Conservation (phyloP, 2,113 vertebrate species). For the Sula dactylatra region DNA sequence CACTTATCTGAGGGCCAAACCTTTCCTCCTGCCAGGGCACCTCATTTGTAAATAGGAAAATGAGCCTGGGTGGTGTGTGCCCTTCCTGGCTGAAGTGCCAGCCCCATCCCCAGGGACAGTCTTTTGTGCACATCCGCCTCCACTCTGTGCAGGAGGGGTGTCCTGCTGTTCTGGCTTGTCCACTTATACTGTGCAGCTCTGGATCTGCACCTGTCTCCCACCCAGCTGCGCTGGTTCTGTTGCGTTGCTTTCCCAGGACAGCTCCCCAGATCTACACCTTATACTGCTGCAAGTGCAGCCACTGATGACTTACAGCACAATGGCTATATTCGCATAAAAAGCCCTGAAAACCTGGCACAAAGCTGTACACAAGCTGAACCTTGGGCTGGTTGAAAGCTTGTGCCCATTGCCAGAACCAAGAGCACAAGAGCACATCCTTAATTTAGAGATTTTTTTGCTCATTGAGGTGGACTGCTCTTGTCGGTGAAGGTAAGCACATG, state of each 20-base stretch:
- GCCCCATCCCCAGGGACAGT: background rate
- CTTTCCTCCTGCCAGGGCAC: background rate
- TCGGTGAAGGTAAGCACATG: fast-evolving
- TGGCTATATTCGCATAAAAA: background rate
- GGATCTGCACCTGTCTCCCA: background rate
- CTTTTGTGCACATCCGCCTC: background rate
- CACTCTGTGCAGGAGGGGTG: background rate
- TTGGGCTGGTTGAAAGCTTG: background rate
- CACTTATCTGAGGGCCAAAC: background rate
- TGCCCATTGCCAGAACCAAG: background rate
- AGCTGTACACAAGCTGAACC: background rate
- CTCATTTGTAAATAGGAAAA: background rate
- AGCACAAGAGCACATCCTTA: background rate
- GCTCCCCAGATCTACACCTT: background rate
- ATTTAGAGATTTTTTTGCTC: background rate
- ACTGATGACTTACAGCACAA: background rate
- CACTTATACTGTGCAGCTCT: background rate
- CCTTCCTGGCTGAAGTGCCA: background rate
- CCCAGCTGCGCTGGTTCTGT: no score
- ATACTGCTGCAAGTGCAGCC: background rate
- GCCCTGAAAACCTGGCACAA: background rate
- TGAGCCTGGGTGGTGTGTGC: background rate
- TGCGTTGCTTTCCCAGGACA: background rate
- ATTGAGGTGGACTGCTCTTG: background rate
- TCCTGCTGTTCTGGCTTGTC: background rate